phyloP scores from a whole-genome alignment of 2,113 vertebrate species.

The Chamaea fasciata region DNA sequence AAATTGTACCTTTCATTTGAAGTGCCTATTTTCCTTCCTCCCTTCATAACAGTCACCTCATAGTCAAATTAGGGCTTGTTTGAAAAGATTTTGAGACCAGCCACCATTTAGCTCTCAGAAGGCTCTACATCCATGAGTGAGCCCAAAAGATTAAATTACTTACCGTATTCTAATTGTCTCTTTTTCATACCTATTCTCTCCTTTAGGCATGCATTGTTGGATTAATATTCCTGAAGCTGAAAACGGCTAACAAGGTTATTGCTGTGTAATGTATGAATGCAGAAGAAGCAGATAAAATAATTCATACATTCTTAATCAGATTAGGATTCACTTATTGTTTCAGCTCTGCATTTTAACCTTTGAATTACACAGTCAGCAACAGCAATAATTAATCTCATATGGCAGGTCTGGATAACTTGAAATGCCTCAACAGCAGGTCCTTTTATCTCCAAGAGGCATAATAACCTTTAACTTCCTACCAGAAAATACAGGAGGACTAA shows the following conservation, averaged over 20 bases:
- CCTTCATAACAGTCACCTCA: background rate
- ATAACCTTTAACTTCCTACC: background rate
- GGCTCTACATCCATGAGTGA: background rate
- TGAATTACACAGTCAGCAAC: background rate
- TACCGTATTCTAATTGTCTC: background rate
- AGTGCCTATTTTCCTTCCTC: background rate
- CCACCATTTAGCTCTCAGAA: background rate
- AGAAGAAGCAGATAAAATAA: background rate
- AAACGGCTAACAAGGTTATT: background rate
- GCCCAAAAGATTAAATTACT: background rate
- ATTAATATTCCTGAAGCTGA: background rate
- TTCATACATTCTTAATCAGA: slow-evolving; percentile 1
- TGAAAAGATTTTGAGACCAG: background rate
- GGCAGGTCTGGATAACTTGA: background rate
- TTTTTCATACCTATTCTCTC: background rate
- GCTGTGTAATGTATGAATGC: background rate
- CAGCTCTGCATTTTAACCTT: background rate
- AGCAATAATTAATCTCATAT: background rate
- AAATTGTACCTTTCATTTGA: background rate
- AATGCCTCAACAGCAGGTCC: background rate
- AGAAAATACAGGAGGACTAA: background rate
- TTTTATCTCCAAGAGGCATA: background rate
- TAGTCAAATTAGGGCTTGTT: background rate
- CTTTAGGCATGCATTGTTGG: background rate
- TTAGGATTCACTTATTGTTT: background rate